These are phyloP conservation scores for Sebastiscus tertius DNA, from an alignment of 2,797 vertebrate species.

Conservation along the genomic window DNA sequence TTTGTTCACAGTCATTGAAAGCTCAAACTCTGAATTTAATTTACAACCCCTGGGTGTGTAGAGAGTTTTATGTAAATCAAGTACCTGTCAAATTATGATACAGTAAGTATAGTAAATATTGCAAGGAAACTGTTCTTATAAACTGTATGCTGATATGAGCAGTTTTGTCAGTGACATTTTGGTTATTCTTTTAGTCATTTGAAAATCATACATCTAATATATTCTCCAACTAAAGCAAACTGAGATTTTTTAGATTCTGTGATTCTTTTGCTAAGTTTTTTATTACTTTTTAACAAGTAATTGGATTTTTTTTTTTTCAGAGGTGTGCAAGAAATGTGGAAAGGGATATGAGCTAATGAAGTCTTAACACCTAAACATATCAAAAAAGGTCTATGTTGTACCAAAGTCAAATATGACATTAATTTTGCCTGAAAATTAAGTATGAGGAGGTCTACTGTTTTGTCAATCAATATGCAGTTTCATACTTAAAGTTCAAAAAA, in stretches of 20 bases:
- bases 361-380: slow-evolving; percentile 38
- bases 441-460: neutral
- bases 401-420: slow-evolving; percentile 41
- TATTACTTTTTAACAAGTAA: slow-evolving; percentile 27
- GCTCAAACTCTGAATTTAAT: neutral
- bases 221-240: neutral
- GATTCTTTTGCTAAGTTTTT: neutral
- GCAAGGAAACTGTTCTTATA: neutral
- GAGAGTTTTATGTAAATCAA: neutral
- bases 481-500: neutral
- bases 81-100: neutral
- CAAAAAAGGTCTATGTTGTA: slow-evolving; percentile 10
- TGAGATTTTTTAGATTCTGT: neutral
- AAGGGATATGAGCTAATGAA: slow-evolving; percentile 42
- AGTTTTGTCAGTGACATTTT: neutral
- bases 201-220: slow-evolving; percentile 4
- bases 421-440: neutral
- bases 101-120: neutral
- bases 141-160: neutral
- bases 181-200: neutral
- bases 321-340: neutral
- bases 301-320: neutral
- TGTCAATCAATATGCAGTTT: neutral
- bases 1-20: slow-evolving; percentile 1
- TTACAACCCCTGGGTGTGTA: neutral